These are phyloP conservation scores for Otus sunia DNA, from an alignment of 2,113 vertebrate genomes.

Conservation along the genomic window DNA sequence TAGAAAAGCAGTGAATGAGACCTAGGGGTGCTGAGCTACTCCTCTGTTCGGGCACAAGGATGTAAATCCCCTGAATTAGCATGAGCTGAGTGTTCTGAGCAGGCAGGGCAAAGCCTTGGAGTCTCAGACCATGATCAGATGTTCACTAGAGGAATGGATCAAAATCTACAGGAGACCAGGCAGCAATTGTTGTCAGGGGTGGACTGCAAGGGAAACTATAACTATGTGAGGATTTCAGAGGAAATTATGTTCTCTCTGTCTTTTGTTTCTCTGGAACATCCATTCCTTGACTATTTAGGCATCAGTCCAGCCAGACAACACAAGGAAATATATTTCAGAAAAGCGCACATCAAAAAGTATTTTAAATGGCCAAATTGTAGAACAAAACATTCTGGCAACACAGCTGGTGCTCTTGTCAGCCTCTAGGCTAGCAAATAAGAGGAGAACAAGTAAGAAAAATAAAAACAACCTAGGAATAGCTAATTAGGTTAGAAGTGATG, in stretches of 20 bases:
- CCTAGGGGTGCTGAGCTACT: not conserved
- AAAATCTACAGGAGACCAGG: not conserved
- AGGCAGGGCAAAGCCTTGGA: not conserved
- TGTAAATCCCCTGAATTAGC: not conserved
- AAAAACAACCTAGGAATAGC: not conserved
- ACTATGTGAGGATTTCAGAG: not conserved
- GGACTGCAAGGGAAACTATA: not conserved
- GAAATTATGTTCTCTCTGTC: not conserved
- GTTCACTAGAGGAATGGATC: not conserved
- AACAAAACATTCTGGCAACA: not conserved
- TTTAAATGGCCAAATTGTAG: constrained; percentile 21
- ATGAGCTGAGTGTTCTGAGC: not conserved
- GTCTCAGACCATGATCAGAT: not conserved
- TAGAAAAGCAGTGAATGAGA: not conserved
- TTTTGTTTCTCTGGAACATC: not conserved
- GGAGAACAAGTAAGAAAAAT: not conserved
- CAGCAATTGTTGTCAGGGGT: not conserved
- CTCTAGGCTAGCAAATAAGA: not conserved
- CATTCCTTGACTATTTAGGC: not conserved
- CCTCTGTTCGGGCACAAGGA: not conserved
- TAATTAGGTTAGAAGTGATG: not conserved
- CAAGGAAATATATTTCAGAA: not conserved
- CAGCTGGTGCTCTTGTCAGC: not conserved
- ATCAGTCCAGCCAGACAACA: not conserved
- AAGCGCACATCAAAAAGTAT: not conserved